These are phyloP conservation scores for Heliconius himera DNA, from an alignment of 1,140 invertebrate genomes.

Conservation along the genomic window DNA sequence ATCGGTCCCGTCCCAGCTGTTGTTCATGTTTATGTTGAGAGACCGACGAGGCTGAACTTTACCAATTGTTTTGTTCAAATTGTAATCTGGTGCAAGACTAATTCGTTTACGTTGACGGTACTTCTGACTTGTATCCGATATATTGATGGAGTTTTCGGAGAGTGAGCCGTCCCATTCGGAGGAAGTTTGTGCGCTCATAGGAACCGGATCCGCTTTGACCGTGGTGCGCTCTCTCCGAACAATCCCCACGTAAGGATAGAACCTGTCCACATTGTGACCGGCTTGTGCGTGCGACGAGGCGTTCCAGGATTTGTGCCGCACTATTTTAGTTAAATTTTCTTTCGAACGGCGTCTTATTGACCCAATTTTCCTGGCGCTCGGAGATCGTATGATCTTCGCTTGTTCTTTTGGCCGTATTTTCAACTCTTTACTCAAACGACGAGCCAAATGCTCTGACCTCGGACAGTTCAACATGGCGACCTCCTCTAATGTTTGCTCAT, in stretches of 20 bases:
- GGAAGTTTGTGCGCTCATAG: conserved; percentile 42
- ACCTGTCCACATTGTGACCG: conserved; percentile 61
- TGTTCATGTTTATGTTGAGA: conserved; percentile 61
- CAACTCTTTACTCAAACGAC: conserved; percentile 86
- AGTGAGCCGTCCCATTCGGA: conserved; percentile 57
- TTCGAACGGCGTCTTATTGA: conserved; percentile 86
- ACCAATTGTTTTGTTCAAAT: conserved; percentile 62
- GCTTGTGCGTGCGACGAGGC: conserved; percentile 63
- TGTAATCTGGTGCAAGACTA: conserved; percentile 61
- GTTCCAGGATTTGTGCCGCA: conserved; percentile 77
- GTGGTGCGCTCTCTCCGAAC: conserved; percentile 57
- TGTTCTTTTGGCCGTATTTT: conserved; percentile 87
- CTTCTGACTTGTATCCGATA: conserved; percentile 61
- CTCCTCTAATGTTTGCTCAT: conserved; percentile 87
- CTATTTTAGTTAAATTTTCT: conserved; percentile 75
- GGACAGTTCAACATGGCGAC: conserved; percentile 83
- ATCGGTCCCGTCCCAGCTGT: conserved; percentile 53
- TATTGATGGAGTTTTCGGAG: conserved; percentile 55
- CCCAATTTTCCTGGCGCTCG: conserved; percentile 90
- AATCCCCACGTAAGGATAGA: conserved; percentile 70
- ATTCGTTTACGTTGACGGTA: conserved; percentile 66
- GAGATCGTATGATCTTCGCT: conserved; percentile 88
- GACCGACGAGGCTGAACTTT: conserved; percentile 63
- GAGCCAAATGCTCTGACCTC: conserved; percentile 86
- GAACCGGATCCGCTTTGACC: conserved; percentile 50